These are phyloP conservation scores for Lanistes nyassanus DNA, from an alignment of 1,140 invertebrate genomes.

Conservation along the genomic window DNA sequence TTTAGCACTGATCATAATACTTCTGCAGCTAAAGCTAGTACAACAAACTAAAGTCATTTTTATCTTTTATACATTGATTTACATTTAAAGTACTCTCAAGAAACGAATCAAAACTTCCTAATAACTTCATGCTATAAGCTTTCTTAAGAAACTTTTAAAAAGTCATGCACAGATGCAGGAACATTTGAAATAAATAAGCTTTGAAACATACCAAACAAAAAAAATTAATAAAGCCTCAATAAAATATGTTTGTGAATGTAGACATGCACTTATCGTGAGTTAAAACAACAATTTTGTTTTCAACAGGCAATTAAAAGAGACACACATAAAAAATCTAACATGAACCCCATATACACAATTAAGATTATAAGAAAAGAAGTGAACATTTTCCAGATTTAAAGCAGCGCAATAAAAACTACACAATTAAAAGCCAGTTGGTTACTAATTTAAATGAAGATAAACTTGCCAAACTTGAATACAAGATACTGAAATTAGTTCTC, in stretches of 20 bases:
- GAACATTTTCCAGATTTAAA: not conserved
- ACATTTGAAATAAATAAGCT: too few relatives aligned
- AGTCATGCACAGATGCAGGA: too few relatives aligned
- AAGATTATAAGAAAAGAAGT: conserved; percentile 11
- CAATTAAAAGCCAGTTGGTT: conserved; percentile 18
- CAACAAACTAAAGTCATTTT: not conserved
- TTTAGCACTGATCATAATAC: too few relatives aligned
- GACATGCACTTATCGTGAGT: too few relatives aligned
- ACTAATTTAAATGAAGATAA: not conserved
- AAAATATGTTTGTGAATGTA: too few relatives aligned
- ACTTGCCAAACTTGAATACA: not conserved
- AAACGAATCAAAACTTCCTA: not conserved
- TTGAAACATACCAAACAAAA: too few relatives aligned
- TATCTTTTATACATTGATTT: not conserved
- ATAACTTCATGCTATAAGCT: too few relatives aligned
- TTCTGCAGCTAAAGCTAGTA: too few relatives aligned
- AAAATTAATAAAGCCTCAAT: too few relatives aligned
- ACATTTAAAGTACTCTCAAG: not conserved
- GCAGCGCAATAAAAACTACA: conserved; percentile 2
- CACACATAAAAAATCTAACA: conserved; percentile 13
- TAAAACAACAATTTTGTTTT: too few relatives aligned
- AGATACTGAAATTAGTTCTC: not conserved
- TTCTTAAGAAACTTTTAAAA: too few relatives aligned
- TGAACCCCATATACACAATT: too few relatives aligned
- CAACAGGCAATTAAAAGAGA: not conserved